A percentile compares a stretch with the other conserved stretches of the same genome.
These are phyloP conservation scores for Galerucella calmariensis DNA, from an alignment of 2,888 invertebrate species.

Conservation along the genomic window DNA sequence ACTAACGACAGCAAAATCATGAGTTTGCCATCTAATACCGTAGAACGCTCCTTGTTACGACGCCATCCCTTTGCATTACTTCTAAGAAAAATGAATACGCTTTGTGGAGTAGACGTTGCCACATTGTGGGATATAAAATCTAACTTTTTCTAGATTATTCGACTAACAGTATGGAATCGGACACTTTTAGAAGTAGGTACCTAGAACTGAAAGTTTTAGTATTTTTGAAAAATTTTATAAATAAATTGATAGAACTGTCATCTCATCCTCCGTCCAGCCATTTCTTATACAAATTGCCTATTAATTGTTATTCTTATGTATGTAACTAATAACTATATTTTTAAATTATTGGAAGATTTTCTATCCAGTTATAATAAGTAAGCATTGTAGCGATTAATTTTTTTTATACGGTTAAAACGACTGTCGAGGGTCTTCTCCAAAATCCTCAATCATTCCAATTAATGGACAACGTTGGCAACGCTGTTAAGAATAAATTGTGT, in stretches of 20 bases:
- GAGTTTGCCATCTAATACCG: not conserved
- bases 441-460: not conserved
- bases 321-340: no score
- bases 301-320: no score
- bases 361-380: no score
- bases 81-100: not conserved
- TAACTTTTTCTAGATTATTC: conserved; percentile 10
- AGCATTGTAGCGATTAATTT: no score
- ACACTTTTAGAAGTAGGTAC: not conserved
- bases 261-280: no score
- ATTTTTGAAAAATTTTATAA: no score
- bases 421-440: not conserved
- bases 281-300: no score
- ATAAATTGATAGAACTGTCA: no score
- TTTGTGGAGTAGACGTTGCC: not conserved
- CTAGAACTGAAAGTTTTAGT: no score
- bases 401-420: not conserved
- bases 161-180: not conserved
- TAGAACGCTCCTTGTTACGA: not conserved
- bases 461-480: not conserved
- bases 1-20: not conserved
- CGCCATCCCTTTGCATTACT: not conserved
- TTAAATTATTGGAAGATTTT: no score
- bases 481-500: conserved; percentile 4
- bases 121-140: not conserved